Conservation (phyloP, 2,113 vertebrate genomes). For the Rafetus swinhoei region DNA sequence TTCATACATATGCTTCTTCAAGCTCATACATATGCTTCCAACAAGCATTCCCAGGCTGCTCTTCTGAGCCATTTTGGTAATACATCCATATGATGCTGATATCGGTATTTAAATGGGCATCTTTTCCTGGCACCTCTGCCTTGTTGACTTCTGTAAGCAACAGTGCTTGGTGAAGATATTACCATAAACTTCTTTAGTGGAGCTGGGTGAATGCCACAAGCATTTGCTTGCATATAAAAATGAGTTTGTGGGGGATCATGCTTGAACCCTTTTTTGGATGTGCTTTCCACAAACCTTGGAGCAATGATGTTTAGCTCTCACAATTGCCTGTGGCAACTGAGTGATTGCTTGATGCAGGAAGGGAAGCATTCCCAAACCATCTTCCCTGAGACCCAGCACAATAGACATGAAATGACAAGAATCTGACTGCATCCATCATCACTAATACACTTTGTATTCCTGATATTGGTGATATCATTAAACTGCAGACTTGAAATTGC, state of each 20-base stretch:
- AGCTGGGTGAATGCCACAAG: background rate
- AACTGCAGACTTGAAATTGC: background rate
- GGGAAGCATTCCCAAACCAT: background rate
- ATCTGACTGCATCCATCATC: background rate
- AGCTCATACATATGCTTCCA: slow-evolving; percentile 60
- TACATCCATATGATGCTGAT: slow-evolving; percentile 20
- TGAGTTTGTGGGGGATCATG: background rate
- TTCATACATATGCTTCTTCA: slow-evolving; percentile 67
- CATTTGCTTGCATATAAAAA: background rate
- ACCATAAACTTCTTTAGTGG: background rate
- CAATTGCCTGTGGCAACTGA: background rate
- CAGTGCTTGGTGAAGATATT: background rate
- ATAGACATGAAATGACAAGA: background rate
- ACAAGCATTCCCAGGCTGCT: slow-evolving; percentile 55
- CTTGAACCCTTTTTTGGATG: background rate
- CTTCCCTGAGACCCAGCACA: background rate
- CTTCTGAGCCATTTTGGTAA: slow-evolving; percentile 28
- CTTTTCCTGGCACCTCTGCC: background rate
- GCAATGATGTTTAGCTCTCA: background rate
- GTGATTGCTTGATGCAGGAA: background rate
- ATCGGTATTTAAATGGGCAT: slow-evolving; percentile 20
- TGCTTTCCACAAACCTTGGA: background rate
- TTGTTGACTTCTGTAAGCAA: background rate
- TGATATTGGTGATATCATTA: background rate
- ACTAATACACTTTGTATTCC: no score